Base-by-base conservation (phyloP, 2,888 invertebrate genomes). In the Zygogramma bicolorata region DNA sequence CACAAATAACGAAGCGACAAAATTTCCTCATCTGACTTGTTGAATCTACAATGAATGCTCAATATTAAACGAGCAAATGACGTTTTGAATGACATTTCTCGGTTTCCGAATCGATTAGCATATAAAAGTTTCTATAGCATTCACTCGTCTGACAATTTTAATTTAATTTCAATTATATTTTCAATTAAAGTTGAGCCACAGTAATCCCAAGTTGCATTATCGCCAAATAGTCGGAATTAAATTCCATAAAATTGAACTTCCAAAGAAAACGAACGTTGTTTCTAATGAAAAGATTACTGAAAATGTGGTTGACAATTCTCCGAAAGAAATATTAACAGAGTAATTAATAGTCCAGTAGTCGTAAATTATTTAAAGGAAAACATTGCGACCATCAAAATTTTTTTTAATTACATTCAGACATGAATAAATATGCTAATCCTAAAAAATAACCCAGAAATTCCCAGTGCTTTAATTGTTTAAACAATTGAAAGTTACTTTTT, bases 161-260 rank as follows among this genome's bases (percentile, higher is more conserved):
- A 46, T 46, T 46, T 66, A 66, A 73, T 66, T 73, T 73, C 69
- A 73, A 73, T 73, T 65, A 73, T 60, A 73, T 73, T 73, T 69
- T 66, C 62, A 73, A 73, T 73, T 73, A 73, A 73, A 73, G 20
- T 59, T 20, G 57, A 73, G 57, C 69, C 62, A 38, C 65, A 66
- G 49, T 66, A 73, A 66, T 73, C 66, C 53, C 42, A 31, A 69
- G 61, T 69, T 69, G 40, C 62, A 69, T 69, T 66, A 69, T 69
- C 73, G 69, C 66, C 42, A 61, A 73, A 69, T 58, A 62, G 59
- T 60, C 61, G 15, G 61, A 61, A 31, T 61, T 29, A 66, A 70
- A 61, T 68, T 73, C 73, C 29, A 63, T 46, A 69, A 69, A 73
- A 73, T 57, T 69, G 61, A 62, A 61, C 53, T 62, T 40, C 46